Evolutionary conservation across 2,113 vertebrate genomes (phyloP), one percentile per base, ranked within the genome.

Genomic region (Suricata suricatta): DNA sequence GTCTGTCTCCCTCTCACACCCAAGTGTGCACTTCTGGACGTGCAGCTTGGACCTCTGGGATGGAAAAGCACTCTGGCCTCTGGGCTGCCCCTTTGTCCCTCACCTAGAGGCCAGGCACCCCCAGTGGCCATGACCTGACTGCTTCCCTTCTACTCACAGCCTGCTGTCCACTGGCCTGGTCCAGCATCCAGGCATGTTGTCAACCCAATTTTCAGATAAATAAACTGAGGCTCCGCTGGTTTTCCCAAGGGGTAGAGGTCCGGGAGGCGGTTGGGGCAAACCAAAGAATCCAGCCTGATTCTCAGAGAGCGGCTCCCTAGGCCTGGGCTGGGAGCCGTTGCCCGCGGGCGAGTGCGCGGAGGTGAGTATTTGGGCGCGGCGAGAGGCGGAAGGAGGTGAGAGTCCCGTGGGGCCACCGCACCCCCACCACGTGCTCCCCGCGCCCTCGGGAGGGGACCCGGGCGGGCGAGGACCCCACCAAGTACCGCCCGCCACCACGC

Each of bases 391-490:
- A 31, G 21, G 41, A 44, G 72, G 11, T 12, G 44, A 33, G 60
- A 35, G 4, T 41, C 60, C 54, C 4, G 31, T 38, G 47, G 33
- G 72, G 72, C 38, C 72, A 27, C 13, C 35, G 69, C 52, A 50
- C 52, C n/a, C 23, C 10, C 50, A 2, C 5, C 12, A 93, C n/a
- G 44, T 84, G 90, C 38, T 27, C 54, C 79, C 35, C 50, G 1
- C 63, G 54, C 76, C 19, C 38, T 57, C 16, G 44, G 29, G 47
- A 50, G 68, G 44, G 38, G 23, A 9, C 60, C 52, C 16, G 6
- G 47, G 27, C 80, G 11, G 72, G 7, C 31, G 31, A 31, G 31
- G 41, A 50, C 68, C 68, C 93, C 96, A 74, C 76, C 96, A 93
- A 93, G 88, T 88, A 88, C 57, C 89, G 95, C 60, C 88, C 35